phyloP scores from a whole-genome alignment of 92 coral and sea anemone genomes.

The Heteractis magnifica region DNA sequence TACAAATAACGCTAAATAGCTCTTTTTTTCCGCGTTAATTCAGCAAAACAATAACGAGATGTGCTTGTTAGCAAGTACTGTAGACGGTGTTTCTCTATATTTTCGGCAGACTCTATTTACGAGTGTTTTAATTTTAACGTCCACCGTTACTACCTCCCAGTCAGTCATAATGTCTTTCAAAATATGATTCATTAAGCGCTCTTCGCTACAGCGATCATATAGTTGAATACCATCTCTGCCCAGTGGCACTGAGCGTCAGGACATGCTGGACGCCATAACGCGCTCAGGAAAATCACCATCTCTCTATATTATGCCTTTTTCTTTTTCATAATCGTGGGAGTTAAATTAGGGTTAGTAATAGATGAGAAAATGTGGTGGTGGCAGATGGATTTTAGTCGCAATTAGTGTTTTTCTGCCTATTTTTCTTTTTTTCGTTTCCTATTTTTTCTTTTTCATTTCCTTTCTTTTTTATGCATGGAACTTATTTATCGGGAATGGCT shows the following conservation, averaged over 20 bases:
- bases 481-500: too few relatives aligned
- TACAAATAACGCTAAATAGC: too few relatives aligned
- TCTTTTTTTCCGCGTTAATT: too few relatives aligned
- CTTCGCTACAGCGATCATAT: background rate
- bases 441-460: too few relatives aligned
- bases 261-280: background rate
- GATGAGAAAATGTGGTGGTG: too few relatives aligned
- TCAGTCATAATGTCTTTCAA: background rate
- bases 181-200: background rate
- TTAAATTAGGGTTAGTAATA: background rate
- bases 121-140: background rate
- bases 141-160: slow-evolving; percentile 1
- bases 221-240: background rate
- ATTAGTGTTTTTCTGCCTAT: too few relatives aligned
- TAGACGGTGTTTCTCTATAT: too few relatives aligned
- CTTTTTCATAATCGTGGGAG: background rate
- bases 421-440: too few relatives aligned
- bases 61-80: too few relatives aligned
- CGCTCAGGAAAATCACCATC: background rate
- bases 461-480: too few relatives aligned
- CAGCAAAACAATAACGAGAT: too few relatives aligned
- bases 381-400: too few relatives aligned
- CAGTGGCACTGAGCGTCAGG: background rate
- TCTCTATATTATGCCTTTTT: background rate
- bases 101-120: background rate